Evolutionary conservation across 2,888 invertebrate genomes (phyloP), one percentile per base, ranked within the genome.

Genomic region (Drosophila kuntzei): DNA sequence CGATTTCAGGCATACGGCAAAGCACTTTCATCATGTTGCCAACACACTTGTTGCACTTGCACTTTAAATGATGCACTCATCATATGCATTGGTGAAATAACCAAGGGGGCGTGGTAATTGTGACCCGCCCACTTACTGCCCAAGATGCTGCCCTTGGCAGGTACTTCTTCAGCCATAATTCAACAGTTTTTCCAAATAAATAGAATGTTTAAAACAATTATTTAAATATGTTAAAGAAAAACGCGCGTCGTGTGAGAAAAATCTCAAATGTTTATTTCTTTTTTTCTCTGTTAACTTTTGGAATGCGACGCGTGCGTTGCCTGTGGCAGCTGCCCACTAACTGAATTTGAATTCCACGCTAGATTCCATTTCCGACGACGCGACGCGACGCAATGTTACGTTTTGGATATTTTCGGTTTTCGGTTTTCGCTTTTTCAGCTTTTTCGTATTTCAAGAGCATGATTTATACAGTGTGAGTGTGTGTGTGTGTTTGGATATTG

Each of bases 101-200:
- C 22, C 18, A 0, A 39, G 29, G 34, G 14, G 12, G 34, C 20
- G 32, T 36, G 29, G 16, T 25, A 36, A 9, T 9, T 14, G 53
- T 16, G 5, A 12, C 11, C 22, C 32, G 22, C 32, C 47, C 71
- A 94, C 94, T 94, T 92, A 94, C 94, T 93, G 91, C 94, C 94
- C 76, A 94, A 92, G 80, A 94, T 81, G 89, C 93, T 94, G 91
- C 94, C 94, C 87, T 90, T 93, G 1, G 94, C 93, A 34, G 93
- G 93, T 76, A 94, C 94, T 82, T 94, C 94, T 92, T 94, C 93
- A 72, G 87, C 89, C 90, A 90, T 92, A 50, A 76, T 83, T 16
- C 1, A 7, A 3, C 7, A 37, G 7, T 51, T 53, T 2, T 29
- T 51, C n/a, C 2, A 14, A 22, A 14, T n/a, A 7, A 20, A 12